Base-by-base conservation (phyloP, 2,797 vertebrate species). In the Ispidina picta region DNA sequence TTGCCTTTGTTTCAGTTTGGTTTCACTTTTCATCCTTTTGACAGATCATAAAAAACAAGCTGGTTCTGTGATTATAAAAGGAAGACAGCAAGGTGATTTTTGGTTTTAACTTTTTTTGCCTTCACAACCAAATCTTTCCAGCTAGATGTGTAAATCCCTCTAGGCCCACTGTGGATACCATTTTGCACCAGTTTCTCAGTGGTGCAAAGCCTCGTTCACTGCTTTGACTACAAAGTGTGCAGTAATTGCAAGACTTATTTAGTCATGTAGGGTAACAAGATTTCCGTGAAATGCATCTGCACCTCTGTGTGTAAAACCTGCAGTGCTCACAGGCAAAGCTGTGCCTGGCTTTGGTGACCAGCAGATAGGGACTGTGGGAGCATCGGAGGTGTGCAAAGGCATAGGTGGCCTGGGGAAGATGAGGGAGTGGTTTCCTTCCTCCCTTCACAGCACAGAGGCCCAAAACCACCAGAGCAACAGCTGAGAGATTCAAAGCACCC, bases 111-210 rank as follows among this genome's bases (percentile, higher is more conserved):
- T 41, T 25, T 93, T 79, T 77, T 64, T 19, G 55, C 46, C 13
- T 82, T 82, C 46, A 77, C 89, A 90, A 94, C 79, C 49, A 76
- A 93, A 74, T 54, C 39, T 91, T 86, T 88, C 62, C 77, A 86
- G 22, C 64, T 49, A 87, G 91, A 82, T 88, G 77, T 94, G 78
- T 91, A 94, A 94, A 89, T 94, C 87, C 93, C 54, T 43, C 68
- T 65, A 58, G 74, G 54, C 89, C 37, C 64, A n/a, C 43, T 74
- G 54, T 79, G 80, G 44, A 76, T 59, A 16, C 33, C 35, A 70
- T 91, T 95, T 91, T 76, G 68, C 64, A 46, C 77, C 66, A 92
- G 6, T 6, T 16, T 18, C 41, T 44, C 23, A 58, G 3, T 5
- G 44, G 37, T 71, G 12, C n/a, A 63, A 77, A 77, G n/a, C 10